A percentile compares a stretch with the other conserved stretches of the same genome.
These are phyloP conservation scores for Mylabris sibirica DNA, from an alignment of 2,888 invertebrate species.

Conservation along the genomic window DNA sequence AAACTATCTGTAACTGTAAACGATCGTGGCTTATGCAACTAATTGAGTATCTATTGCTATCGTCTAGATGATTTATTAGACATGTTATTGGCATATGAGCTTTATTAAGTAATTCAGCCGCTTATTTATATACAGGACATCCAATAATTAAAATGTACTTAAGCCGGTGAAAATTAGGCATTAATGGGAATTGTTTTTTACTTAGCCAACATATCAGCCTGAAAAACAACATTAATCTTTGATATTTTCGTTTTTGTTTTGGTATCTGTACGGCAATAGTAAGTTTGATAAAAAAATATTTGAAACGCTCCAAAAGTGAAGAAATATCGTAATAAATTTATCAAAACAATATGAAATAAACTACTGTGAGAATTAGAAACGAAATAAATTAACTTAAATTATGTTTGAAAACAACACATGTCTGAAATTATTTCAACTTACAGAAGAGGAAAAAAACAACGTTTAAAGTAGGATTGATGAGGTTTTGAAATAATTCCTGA, in stretches of 20 bases:
- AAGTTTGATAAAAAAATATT: too few relatives aligned
- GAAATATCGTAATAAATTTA: slow-evolving; percentile 1
- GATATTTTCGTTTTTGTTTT: too few relatives aligned
- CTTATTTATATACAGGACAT: too few relatives aligned
- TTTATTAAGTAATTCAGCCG: background rate
- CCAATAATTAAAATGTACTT: background rate
- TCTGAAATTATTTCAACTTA: background rate
- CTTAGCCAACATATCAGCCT: too few relatives aligned
- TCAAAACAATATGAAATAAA: background rate
- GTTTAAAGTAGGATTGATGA: background rate
- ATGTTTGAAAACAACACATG: background rate
- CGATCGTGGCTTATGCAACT: background rate
- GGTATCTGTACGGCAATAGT: too few relatives aligned
- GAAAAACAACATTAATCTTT: too few relatives aligned
- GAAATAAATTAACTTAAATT: background rate
- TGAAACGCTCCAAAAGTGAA: background rate
- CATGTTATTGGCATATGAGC: background rate
- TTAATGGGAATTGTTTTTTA: too few relatives aligned
- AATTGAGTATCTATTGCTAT: background rate
- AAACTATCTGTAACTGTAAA: background rate
- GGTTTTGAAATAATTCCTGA: background rate
- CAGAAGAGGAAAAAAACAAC: background rate
- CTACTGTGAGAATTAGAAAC: background rate
- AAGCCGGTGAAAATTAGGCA: too few relatives aligned
- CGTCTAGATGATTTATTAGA: background rate